Conservation (phyloP, 2,888 invertebrate genomes). For the Phengaris alcon region DNA sequence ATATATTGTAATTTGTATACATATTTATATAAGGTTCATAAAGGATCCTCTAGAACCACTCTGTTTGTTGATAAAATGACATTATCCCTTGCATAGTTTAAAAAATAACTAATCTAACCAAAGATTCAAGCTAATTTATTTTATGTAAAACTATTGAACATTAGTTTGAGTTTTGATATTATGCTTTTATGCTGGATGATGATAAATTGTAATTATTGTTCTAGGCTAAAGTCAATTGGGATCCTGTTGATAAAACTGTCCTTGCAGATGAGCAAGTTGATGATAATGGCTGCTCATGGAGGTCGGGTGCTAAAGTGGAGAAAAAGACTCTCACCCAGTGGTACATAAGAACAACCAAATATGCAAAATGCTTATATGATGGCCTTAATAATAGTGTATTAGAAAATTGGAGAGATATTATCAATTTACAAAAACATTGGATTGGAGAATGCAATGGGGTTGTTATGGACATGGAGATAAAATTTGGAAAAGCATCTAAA, state of each 20-base stretch:
- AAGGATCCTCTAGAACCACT: no score
- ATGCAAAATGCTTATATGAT: slow-evolving; percentile 84
- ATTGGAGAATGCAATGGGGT: slow-evolving; percentile 92
- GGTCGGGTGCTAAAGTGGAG: slow-evolving; percentile 96
- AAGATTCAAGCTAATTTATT: background rate
- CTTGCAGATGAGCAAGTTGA: slow-evolving; percentile 99
- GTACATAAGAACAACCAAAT: slow-evolving; percentile 94
- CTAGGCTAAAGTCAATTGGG: slow-evolving; percentile 96
- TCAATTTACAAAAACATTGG: slow-evolving; percentile 92
- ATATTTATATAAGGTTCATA: no score
- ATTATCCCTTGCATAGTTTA: no score
- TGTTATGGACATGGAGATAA: slow-evolving; percentile 82
- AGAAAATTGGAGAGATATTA: slow-evolving; percentile 91
- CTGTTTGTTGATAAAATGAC: no score
- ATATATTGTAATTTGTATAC: no score
- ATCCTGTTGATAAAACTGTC: slow-evolving; percentile 98
- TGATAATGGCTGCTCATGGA: slow-evolving; percentile 93
- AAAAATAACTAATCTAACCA: no score
- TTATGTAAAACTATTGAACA: no score
- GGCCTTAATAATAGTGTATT: slow-evolving; percentile 84
- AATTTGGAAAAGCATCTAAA: slow-evolving; percentile 48
- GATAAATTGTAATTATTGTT: slow-evolving; percentile 38
- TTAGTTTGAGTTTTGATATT: background rate
- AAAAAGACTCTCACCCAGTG: slow-evolving; percentile 94
- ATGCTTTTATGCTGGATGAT: background rate